Evolutionary conservation across 2,113 vertebrate genomes (phyloP).

Genomic region (Colinus virginianus): DNA sequence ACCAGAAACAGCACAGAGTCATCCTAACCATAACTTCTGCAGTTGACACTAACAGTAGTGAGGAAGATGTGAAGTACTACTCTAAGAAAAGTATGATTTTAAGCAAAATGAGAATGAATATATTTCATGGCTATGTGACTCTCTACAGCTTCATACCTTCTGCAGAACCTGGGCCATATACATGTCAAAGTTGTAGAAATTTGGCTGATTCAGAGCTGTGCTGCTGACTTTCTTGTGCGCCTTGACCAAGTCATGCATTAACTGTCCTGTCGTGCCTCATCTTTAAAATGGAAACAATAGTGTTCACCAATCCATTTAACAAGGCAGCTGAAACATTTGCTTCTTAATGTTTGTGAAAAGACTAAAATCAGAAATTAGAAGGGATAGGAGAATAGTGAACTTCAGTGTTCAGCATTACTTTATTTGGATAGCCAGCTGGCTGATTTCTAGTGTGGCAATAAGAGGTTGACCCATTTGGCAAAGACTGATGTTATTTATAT

Average conservation of each 20-base stretch:
- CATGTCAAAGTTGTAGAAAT: background rate
- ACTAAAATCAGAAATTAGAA: conserved; percentile 9
- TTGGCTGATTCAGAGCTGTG: background rate
- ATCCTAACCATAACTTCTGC: background rate
- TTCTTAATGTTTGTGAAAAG: conserved; percentile 9
- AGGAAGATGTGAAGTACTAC: background rate
- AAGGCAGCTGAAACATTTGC: conserved; percentile 13
- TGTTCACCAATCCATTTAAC: background rate
- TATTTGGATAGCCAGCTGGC: conserved; percentile 28
- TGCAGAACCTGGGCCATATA: background rate
- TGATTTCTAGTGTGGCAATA: conserved; percentile 25
- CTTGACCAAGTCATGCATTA: background rate
- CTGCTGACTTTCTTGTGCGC: background rate
- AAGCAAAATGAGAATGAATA: background rate
- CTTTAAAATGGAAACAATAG: conserved; percentile 14
- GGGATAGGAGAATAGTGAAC: background rate
- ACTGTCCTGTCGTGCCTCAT: background rate
- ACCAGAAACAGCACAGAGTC: conserved; percentile 7
- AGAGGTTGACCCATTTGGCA: conserved; percentile 49
- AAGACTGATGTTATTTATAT: conserved; percentile 32
- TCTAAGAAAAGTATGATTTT: background rate
- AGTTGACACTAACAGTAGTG: background rate
- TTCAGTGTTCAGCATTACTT: conserved; percentile 33
- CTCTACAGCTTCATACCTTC: background rate
- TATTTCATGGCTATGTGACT: background rate